A percentile compares a stretch with the other conserved stretches of the same genome.
Conservation (phyloP, 2,113 vertebrate genomes). For the Pelodiscus sinensis region DNA sequence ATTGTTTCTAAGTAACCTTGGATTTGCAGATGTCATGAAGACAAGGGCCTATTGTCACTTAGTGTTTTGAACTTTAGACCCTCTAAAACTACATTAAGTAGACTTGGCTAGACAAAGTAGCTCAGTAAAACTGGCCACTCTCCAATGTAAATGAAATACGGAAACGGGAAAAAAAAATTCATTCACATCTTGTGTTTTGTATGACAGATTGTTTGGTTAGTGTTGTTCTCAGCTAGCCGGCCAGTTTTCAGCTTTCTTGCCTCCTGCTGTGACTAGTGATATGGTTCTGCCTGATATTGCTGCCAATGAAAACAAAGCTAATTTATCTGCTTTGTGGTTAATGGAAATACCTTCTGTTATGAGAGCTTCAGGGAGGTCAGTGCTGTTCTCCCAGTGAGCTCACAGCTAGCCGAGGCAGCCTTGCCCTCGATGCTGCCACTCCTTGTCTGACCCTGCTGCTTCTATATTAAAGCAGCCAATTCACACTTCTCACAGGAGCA, state of each 20-base stretch:
- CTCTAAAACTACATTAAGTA: not conserved
- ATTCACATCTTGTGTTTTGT: not conserved
- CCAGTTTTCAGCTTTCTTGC: not conserved
- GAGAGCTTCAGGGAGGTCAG: not conserved
- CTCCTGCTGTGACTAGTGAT: not conserved
- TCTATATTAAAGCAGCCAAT: not conserved
- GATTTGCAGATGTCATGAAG: not conserved
- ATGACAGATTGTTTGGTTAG: not conserved
- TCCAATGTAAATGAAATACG: not conserved
- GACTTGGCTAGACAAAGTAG: not conserved
- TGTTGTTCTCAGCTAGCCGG: not conserved
- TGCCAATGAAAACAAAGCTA: not conserved
- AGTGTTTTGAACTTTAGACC: not conserved
- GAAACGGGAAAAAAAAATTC: not conserved
- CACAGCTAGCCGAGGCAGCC: not conserved
- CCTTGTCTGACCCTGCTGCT: not conserved
- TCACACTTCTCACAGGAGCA: not conserved
- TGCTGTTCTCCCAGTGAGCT: not conserved
- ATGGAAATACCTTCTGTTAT: conserved; percentile 10
- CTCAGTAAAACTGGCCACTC: not conserved
- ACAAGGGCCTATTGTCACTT: rapidly evolving
- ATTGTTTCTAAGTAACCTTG: not conserved
- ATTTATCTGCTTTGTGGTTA: conserved; percentile 24
- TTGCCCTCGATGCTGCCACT: not conserved
- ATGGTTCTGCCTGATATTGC: not conserved